These are phyloP conservation scores for Branchellion lobata DNA, from an alignment of 2,888 invertebrate species.

Conservation along the genomic window DNA sequence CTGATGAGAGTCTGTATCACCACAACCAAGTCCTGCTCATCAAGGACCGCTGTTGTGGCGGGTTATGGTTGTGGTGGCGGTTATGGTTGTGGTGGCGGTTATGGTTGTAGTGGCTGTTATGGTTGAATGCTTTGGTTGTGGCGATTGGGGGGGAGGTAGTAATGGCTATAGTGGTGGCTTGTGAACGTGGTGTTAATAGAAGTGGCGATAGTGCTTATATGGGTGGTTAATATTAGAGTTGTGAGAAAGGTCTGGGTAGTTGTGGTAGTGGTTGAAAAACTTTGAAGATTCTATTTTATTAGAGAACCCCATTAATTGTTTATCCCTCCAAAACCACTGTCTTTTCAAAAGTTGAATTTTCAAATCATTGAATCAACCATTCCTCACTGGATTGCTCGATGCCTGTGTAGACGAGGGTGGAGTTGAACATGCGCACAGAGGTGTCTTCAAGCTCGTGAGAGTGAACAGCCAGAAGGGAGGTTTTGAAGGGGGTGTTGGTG, in stretches of 20 bases:
- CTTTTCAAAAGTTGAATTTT: no score
- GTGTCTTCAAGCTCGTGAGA: conserved; percentile 80
- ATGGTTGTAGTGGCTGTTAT: not conserved
- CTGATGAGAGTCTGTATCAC: conserved; percentile 86
- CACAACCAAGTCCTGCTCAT: conserved; percentile 73
- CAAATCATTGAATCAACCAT: no score
- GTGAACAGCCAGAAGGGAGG: conserved; percentile 73
- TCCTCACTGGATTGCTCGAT: conserved; percentile 58
- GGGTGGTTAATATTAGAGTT: not conserved
- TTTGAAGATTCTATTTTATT: no score
- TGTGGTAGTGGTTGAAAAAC: no score
- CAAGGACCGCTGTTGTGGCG: conserved; percentile 48
- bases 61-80: no score
- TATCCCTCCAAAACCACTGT: no score
- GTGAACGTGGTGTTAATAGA: not conserved
- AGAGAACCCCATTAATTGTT: no score
- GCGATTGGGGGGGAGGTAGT: not conserved
- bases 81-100: not conserved
- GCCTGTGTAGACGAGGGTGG: conserved; percentile 76
- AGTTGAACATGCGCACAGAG: conserved; percentile 82
- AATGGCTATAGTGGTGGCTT: not conserved
- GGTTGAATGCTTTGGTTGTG: not conserved
- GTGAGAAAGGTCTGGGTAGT: no score
- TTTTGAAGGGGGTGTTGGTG: conserved; percentile 75
- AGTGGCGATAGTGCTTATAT: not conserved